Evolutionary conservation across 2,113 vertebrate genomes (phyloP).

Genomic region (Gopherus flavomarginatus): DNA sequence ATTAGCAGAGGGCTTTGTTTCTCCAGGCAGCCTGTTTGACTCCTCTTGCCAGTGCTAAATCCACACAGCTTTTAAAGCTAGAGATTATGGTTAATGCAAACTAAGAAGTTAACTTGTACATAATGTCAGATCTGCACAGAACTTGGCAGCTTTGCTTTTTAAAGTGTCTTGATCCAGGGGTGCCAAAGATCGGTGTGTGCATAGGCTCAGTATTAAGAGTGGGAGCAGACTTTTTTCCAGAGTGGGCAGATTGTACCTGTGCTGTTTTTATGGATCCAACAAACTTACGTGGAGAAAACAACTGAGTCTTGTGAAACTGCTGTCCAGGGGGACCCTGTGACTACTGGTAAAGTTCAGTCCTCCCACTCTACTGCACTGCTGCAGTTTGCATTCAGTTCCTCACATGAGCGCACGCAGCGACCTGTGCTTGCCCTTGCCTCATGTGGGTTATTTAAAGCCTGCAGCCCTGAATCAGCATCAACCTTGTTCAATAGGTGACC

Average conservation of each 20-base stretch:
- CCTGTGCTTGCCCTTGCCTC: background rate
- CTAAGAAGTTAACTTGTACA: background rate
- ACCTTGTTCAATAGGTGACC: background rate
- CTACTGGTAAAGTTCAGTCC: background rate
- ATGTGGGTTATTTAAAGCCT: background rate
- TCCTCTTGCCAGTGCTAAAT: background rate
- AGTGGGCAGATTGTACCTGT: background rate
- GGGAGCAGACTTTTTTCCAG: background rate
- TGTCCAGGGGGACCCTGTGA: background rate
- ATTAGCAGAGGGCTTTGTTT: background rate
- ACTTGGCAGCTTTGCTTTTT: background rate
- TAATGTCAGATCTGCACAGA: background rate
- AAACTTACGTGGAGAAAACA: background rate
- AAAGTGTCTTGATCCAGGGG: background rate
- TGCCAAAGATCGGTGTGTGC: background rate
- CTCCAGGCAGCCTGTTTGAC: fast-evolving
- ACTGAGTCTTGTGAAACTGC: fast-evolving
- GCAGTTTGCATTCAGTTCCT: background rate
- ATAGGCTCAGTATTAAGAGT: background rate
- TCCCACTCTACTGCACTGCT: fast-evolving
- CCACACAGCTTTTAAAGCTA: background rate
- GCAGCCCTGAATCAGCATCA: background rate
- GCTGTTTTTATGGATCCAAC: background rate
- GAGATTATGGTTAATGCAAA: background rate
- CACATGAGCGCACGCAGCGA: fast-evolving